Base-by-base conservation (phyloP, 2,888 invertebrate genomes). In the Callyntrura sp. region DNA sequence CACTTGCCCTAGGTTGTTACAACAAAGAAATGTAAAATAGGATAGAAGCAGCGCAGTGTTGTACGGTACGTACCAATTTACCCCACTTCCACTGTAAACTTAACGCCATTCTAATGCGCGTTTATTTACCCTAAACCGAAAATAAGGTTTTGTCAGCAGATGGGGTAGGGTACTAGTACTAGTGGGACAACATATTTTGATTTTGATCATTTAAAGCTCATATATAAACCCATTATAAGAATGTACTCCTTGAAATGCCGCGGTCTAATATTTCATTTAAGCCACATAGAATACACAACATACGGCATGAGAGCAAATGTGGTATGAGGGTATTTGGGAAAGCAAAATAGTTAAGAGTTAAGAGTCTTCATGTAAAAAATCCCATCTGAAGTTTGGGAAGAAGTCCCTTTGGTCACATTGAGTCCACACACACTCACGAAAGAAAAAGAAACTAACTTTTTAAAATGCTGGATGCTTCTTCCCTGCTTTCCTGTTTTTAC, bases 351-450 rank as follows among this genome's bases (percentile, higher is more conserved):
- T 51, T n/a, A 51, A 14, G 51, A 35, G 35, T 6, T 4, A 35
- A 62, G 9, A 62, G 62, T 62, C 4, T 62, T 14, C 23, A 35
- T 68, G 25, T 25, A 12, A 62, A 68, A 68, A 68, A 35, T 14
- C 51, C 45, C 0, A 76, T 0, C 35, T 25, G 35, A 76, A 76
- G 48, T 76, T 48, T 70, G 28, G 17, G 17, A 83, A 23, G 55
- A 84, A 84, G 43, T 83, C 84, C 84, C 84, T 84, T 84, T 60
- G 84, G 84, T 84, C 84, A 68, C 70, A 70, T 84, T 60, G 43
- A 62, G 68, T n/a, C 43, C 20, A 68, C 82, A 82, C 23, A 25
- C 45, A 5, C 25, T 14, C 25, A 65, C 2, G 20, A 60, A 62
- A 57, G 57, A n/a, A 57, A 25, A 25, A 82, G 51, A 17, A 48